Conservation (phyloP, 2,888 invertebrate genomes). For the Plemyria rubiginata region DNA sequence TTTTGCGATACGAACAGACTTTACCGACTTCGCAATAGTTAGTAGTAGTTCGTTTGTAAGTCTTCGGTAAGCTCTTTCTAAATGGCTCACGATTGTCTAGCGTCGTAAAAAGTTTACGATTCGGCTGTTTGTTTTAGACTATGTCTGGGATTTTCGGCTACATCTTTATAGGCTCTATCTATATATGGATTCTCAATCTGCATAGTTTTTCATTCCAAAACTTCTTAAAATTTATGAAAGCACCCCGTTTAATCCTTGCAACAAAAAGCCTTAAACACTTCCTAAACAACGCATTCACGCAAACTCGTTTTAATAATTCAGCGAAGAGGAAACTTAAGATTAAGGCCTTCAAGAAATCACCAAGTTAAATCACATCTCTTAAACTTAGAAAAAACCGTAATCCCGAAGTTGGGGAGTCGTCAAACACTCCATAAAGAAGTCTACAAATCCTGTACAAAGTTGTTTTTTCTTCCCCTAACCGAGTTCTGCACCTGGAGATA, state of each 20-base stretch:
- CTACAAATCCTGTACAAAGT: constrained; percentile 56
- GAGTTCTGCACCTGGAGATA: constrained; percentile 48
- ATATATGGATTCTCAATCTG: no score
- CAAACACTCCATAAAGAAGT: constrained; percentile 50
- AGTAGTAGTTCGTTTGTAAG: constrained; percentile 55
- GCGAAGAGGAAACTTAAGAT: constrained; percentile 30
- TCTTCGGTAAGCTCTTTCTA: constrained; percentile 52
- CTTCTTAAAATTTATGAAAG: constrained; percentile 9
- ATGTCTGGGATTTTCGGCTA: constrained; percentile 23
- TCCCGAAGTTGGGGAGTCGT: constrained; percentile 39
- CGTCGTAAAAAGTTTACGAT: constrained; percentile 47
- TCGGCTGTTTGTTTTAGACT: constrained; percentile 45
- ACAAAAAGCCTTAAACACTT: constrained; percentile 29
- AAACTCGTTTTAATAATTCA: constrained; percentile 34
- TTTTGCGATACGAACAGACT: constrained; percentile 68
- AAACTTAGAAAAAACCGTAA: constrained; percentile 39
- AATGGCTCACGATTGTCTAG: constrained; percentile 45
- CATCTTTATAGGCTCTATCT: no score
- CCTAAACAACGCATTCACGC: constrained; percentile 29
- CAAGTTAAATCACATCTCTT: constrained; percentile 40
- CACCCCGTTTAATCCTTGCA: constrained; percentile 14
- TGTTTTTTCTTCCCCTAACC: constrained; percentile 49
- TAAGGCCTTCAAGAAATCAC: constrained; percentile 36
- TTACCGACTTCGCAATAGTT: constrained; percentile 62
- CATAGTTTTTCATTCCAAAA: background rate